Conservation (phyloP, 1,140 invertebrate species). For the Drosophila teissieri region DNA sequence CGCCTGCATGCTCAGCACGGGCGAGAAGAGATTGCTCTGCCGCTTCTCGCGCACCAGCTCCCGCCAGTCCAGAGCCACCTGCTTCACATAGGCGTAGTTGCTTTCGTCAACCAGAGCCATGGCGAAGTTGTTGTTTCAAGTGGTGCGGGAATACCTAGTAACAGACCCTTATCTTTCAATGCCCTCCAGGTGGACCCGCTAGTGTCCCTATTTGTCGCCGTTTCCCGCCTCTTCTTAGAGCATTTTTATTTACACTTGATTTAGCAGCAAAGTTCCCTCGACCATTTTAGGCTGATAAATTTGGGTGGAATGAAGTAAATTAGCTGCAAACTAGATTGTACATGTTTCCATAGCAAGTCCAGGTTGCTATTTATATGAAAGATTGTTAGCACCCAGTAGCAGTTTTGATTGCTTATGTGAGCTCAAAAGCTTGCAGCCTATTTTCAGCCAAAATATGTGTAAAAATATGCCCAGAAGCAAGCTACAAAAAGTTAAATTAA, state of each 20-base stretch:
- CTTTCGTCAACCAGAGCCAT: conserved; percentile 19
- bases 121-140: neutral
- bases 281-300: neutral
- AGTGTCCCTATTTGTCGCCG: neutral
- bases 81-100: conserved; percentile 8
- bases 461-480: neutral
- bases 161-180: too few species aligned
- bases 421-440: too few species aligned
- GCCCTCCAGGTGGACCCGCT: neutral
- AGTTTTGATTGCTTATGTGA: too few species aligned
- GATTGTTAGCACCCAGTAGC: too few species aligned
- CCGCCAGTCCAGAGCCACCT: conserved; percentile 21
- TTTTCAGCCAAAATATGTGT: too few species aligned
- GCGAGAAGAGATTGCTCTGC: neutral
- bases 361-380: too few species aligned
- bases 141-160: too few species aligned
- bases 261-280: neutral
- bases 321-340: neutral
- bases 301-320: neutral
- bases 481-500: neutral
- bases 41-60: conserved; percentile 8
- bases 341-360: too few species aligned
- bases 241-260: neutral
- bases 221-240: neutral
- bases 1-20: neutral